Evolutionary conservation across 2,113 vertebrate species (phyloP).

Genomic region (Leucosticte australis): DNA sequence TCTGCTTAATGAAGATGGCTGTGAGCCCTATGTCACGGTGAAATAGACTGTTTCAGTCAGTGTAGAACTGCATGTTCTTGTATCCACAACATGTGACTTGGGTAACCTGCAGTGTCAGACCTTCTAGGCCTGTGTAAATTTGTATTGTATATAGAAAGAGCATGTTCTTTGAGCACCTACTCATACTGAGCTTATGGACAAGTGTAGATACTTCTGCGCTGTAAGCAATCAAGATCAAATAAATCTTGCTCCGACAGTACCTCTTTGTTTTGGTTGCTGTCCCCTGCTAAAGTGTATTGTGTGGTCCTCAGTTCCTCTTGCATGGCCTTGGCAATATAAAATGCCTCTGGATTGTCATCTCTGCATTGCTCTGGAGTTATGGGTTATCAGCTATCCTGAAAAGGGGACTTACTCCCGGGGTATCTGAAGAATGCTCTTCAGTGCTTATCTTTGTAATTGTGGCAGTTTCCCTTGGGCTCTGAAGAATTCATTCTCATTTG

Average conservation of each 20-base stretch:
- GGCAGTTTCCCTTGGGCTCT: background rate
- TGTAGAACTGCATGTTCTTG: background rate
- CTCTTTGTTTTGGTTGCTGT: background rate
- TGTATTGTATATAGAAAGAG: background rate
- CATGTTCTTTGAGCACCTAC: background rate
- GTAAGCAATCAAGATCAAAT: background rate
- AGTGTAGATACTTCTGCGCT: background rate
- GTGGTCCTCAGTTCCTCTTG: background rate
- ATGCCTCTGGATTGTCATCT: background rate
- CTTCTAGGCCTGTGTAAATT: background rate
- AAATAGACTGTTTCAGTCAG: background rate
- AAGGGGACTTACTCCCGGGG: background rate
- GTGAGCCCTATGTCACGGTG: background rate
- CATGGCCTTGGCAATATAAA: background rate
- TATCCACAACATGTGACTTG: accelerated
- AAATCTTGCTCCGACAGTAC: background rate
- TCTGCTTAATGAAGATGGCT: background rate
- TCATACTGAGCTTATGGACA: background rate
- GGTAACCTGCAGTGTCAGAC: background rate
- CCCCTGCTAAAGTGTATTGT: background rate
- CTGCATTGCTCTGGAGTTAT: background rate
- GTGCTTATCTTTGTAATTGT: background rate
- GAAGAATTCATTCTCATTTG: background rate
- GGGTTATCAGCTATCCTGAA: background rate
- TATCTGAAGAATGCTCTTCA: background rate